Percentiles rank a stretch among this genome's conserved stretches.
phyloP scores from a whole-genome alignment of 1,140 invertebrate species.

The Orussus abietinus region DNA sequence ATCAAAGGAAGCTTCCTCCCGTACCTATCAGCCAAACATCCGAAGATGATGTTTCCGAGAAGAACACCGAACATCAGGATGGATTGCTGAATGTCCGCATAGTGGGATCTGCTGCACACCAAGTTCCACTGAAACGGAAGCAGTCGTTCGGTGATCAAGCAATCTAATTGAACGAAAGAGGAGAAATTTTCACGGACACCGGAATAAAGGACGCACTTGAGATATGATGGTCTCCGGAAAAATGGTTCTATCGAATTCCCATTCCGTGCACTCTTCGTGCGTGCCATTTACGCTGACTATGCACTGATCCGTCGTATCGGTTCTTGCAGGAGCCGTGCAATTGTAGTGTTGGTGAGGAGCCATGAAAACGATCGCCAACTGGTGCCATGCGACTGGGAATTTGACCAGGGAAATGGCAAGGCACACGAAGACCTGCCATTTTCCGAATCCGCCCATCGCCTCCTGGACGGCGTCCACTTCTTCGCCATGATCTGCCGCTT shows the following conservation, averaged over 20 bases:
- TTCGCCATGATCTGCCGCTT: constrained; percentile 40
- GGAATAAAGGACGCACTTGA: constrained; percentile 44
- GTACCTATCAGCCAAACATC: constrained; percentile 70
- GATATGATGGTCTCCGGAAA: constrained; percentile 70
- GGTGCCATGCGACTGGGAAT: constrained; percentile 71
- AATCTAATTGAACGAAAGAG: neutral
- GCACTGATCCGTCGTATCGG: constrained; percentile 46
- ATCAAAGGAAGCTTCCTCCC: constrained; percentile 73
- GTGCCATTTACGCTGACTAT: constrained; percentile 28
- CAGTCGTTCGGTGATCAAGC: neutral
- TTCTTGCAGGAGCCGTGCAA: constrained; percentile 41
- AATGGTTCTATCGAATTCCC: constrained; percentile 60
- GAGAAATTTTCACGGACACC: neutral
- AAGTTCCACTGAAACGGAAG: constrained; percentile 60
- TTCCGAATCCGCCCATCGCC: constrained; percentile 65
- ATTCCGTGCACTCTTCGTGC: constrained; percentile 51
- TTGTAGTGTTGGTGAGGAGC: constrained; percentile 57
- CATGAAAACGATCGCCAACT: constrained; percentile 63
- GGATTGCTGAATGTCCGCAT: constrained; percentile 68
- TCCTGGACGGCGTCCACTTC: constrained; percentile 63
- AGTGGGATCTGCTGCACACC: constrained; percentile 59
- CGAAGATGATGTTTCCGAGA: constrained; percentile 67
- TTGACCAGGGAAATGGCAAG: constrained; percentile 63
- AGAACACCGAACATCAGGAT: constrained; percentile 73
- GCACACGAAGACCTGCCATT: constrained; percentile 68